Evolutionary conservation across 2,113 vertebrate species (phyloP), one percentile per base, ranked within the genome.

Genomic region (Campylomormyrus tamandua): DNA sequence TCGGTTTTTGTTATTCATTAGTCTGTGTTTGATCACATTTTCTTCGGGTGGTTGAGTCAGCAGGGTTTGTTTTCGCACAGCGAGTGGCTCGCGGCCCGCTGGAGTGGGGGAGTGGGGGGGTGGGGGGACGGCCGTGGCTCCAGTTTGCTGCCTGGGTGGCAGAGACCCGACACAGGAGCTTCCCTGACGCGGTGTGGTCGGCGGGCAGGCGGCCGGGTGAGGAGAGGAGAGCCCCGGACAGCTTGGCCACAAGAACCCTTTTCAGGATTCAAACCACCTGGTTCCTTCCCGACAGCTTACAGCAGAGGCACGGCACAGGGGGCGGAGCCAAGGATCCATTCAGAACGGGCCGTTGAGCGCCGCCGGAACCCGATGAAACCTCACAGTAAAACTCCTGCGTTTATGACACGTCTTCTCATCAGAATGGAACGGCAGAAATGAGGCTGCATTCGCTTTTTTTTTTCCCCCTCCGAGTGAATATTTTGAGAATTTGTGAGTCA

Each of bases 151-250:
- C 89, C 84, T 93, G 93, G 93, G 93, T 92, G 93, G 93, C 90
- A 88, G 70, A 49, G 83, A 62, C 77, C 49, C 3, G 15, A 58
- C 87, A 91, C 89, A 92, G 91, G 80, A 86, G 83, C 56, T 88
- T 90, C 87, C 83, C 91, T 91, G 90, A 92, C 15, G 87, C 56
- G 17, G 90, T 92, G 92, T 92, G 91, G 92, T 92, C 91, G 90
- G 2, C 53, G 45, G 89, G 77, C 9, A 27, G 21, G 10, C 56
- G 7, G 56, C 7, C 24, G 56, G 56, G 58, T 15, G 13, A n/a
- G 58, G 49, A 21, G 24, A 49, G 84, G 17, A 24, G 62, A 53
- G 56, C 8, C 53, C 83, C 39, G 88, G 21, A 24, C 56, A 62
- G 45, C 88, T 27, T 21, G 49, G 86, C 56, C 91, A 93, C 90